Evolutionary conservation across 2,797 vertebrate genomes (phyloP).

Genomic region (Alfaro cultratus): DNA sequence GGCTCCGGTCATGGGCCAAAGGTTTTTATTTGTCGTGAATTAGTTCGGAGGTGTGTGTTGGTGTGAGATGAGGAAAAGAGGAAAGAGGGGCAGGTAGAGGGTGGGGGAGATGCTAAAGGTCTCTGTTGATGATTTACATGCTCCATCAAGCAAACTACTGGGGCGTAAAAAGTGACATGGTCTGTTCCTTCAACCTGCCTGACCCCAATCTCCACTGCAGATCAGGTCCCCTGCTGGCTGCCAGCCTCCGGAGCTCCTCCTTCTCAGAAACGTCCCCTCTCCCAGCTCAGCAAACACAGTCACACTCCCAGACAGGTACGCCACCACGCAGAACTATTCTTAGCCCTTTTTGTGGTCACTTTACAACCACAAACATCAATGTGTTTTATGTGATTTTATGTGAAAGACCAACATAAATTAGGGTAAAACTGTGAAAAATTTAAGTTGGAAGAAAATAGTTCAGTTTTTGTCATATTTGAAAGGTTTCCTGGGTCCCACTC

Average conservation of each 20-base stretch:
- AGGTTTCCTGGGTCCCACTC: not conserved
- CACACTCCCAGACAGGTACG: not conserved
- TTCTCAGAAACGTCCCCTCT: conserved; percentile 32
- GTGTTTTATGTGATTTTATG: not conserved
- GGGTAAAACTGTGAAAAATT: not conserved
- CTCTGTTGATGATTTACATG: conserved; percentile 84
- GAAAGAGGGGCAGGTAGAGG: conserved; percentile 24
- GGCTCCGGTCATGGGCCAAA: conserved; percentile 42
- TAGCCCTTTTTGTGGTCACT: not conserved
- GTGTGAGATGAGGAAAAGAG: conserved; percentile 59
- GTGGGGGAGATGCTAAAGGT: conserved; percentile 75
- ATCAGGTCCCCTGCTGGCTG: conserved; percentile 68
- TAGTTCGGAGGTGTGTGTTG: conserved; percentile 55
- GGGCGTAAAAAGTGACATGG: conserved; percentile 80
- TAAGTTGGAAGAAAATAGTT: not conserved
- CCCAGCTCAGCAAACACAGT: conserved; percentile 15
- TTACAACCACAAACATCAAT: not conserved
- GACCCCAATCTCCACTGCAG: conserved; percentile 86
- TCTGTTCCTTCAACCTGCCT: conserved; percentile 80
- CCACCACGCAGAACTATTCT: not conserved
- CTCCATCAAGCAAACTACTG: conserved; percentile 77
- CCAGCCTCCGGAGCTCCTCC: conserved; percentile 69
- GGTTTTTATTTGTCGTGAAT: conserved; percentile 78
- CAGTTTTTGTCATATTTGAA: not conserved
- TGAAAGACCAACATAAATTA: not conserved